Evolutionary conservation across 2,113 vertebrate genomes (phyloP), one percentile per base, ranked within the genome.

Genomic region (Girardinichthys multiradiatus): DNA sequence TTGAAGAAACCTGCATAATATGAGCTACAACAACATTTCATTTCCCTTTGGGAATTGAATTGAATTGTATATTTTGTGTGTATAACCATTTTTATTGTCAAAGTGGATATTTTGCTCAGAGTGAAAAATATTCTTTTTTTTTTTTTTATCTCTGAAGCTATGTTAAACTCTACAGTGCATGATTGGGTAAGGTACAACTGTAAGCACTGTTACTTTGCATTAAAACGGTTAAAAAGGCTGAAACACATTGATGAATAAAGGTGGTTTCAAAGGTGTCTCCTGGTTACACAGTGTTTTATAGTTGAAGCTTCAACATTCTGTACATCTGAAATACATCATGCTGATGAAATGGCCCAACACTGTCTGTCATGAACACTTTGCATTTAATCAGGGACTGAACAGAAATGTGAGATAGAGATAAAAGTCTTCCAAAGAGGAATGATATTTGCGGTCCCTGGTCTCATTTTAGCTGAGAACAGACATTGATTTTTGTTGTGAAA

Each of bases 341-440:
- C 64, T 92, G 87, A 92, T 90, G 81, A 83, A 84, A 91, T 86
- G 90, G 88, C 86, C 83, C 84, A 76, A 27, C 57, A n/a, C 84
- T 79, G 75, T 81, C 83, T 79, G 61, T 84, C 78, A 81, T 14
- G 64, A 71, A 60, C 81, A 82, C 87, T 89, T 79, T 89, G 80
- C 77, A 85, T 90, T 84, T 84, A 85, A 69, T 85, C 64, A 67
- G 45, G 71, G 51, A 68, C 39, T 21, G 29, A 80, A 37, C 29
- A 60, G 74, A 83, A 70, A 84, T 77, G 68, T 85, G 80, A 59
- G 70, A 68, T 65, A 54, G 64, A 57, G 54, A 75, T 75, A 39
- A 73, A 57, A 71, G 42, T 78, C 67, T 70, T 69, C 24, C 1
- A 31, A 76, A 68, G 62, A 76, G 45, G 66, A 74, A 30, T 66